A percentile compares a stretch with the other conserved stretches of the same genome.
Evolutionary conservation across 1,140 invertebrate genomes (phyloP).

Genomic region (Caenorhabditis latens): DNA sequence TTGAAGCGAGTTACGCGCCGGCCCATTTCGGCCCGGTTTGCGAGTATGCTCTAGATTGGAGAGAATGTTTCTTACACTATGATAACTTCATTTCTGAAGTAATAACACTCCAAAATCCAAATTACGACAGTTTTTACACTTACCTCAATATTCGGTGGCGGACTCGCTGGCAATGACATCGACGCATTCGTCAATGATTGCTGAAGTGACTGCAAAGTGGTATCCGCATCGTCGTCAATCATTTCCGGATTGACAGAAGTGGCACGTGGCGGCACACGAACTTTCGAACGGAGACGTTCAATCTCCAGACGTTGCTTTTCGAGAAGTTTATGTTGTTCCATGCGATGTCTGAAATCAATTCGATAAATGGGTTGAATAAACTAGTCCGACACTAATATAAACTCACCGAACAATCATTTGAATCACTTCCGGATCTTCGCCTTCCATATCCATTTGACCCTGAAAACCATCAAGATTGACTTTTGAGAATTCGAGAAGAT

Average conservation of each 20-base stretch:
- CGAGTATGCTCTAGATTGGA: too few species aligned
- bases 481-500: neutral
- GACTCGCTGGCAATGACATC: conserved; percentile 61
- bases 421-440: conserved; percentile 50
- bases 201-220: neutral
- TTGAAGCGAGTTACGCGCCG: too few species aligned
- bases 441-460: conserved; percentile 42
- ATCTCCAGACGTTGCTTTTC: conserved; percentile 58
- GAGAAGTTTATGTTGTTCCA: conserved; percentile 41
- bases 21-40: too few species aligned
- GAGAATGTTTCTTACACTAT: too few species aligned
- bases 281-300: conserved; percentile 23
- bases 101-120: too few species aligned
- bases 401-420: conserved; percentile 50
- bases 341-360: conserved; percentile 33
- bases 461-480: neutral
- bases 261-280: conserved; percentile 5
- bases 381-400: neutral
- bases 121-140: neutral
- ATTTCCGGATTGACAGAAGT: conserved; percentile 40
- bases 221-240: conserved; percentile 2
- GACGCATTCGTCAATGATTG: neutral
- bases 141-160: conserved; percentile 53
- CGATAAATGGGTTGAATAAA: neutral
- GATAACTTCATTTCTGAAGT: too few species aligned